These are phyloP conservation scores for Synergus laeviventris DNA, from an alignment of 2,888 invertebrate genomes.

Conservation along the genomic window DNA sequence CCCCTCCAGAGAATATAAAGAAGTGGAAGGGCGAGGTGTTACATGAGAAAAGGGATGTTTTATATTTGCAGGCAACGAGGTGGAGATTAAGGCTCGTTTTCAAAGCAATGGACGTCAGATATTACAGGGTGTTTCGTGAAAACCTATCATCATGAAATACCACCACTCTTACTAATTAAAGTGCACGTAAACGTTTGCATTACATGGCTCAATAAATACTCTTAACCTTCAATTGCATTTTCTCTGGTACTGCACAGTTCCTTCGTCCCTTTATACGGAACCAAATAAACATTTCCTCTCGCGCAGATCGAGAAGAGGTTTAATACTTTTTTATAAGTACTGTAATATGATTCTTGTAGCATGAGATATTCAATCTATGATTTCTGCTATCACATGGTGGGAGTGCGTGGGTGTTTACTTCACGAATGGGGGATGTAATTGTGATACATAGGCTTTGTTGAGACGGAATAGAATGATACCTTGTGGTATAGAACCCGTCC, in stretches of 20 bases:
- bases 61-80: conserved; percentile 66
- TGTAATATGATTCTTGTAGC: conserved; percentile 27
- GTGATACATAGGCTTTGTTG: conserved; percentile 48
- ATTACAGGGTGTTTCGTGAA: conserved; percentile 16
- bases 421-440: conserved; percentile 50
- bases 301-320: too few relatives aligned
- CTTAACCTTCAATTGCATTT: neutral
- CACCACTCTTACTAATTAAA: conserved; percentile 27
- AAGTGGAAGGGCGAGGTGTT: conserved; percentile 44
- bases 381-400: conserved; percentile 40
- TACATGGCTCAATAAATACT: neutral
- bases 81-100: conserved; percentile 65
- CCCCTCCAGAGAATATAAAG: conserved; percentile 51
- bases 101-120: conserved; percentile 62
- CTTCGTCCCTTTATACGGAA: neutral
- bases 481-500: neutral
- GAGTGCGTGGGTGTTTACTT: conserved; percentile 54
- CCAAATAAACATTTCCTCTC: neutral
- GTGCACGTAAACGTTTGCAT: conserved; percentile 30
- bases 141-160: conserved; percentile 35
- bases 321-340: neutral
- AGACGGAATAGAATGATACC: conserved; percentile 49
- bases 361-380: conserved; percentile 18
- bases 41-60: conserved; percentile 70
- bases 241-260: neutral